Base-by-base conservation (phyloP, 2,113 vertebrate species). In the Eudyptes chrysolophus region DNA sequence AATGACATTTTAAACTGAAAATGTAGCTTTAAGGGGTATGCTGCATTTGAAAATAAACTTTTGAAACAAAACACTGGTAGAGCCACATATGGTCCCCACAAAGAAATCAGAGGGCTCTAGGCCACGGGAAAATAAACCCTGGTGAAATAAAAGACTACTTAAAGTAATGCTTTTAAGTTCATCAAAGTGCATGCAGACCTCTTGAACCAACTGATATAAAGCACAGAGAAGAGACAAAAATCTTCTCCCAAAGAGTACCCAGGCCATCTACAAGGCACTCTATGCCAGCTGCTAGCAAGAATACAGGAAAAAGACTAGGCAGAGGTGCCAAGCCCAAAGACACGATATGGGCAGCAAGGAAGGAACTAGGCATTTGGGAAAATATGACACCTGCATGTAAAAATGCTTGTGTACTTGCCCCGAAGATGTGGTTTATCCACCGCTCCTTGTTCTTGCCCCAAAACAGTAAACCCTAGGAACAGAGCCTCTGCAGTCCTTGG, bases 121-220 rank as follows among this genome's bases (percentile, higher is more conserved):
- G 49, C 57, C 78, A 72, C 51, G 85, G 54, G 18, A 96, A 72
- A 87, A 95, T 38, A 95, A 93, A 77, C 40, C 15, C 70, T 36
- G 19, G 46, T 14, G 8, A 95, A 92, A 94, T 85, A 83, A 79
- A 94, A 78, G 52, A n/a, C 61, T 87, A 32, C 62, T 48, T 57
- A 55, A 93, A 93, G 70, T 11, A 64, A 16, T 52, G 32, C 13
- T 92, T 87, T 78, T 36, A 86, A 85, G 44, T 76, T 90, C 79
- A 93, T 62, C 49, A 48, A 64, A 94, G 57, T 75, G 20, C 22
- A 66, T 21, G 26, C 13, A 90, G 46, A 87, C 54, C 58, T 84
- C 46, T 84, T 86, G 75, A 92, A 90, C 55, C 21, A 74, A 54
- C 8, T 36, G 58, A 36, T 55, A 60, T 1, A 61, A 76, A 61